phyloP scores from a whole-genome alignment of 2,888 invertebrate species.

The Diarsia brunnea region DNA sequence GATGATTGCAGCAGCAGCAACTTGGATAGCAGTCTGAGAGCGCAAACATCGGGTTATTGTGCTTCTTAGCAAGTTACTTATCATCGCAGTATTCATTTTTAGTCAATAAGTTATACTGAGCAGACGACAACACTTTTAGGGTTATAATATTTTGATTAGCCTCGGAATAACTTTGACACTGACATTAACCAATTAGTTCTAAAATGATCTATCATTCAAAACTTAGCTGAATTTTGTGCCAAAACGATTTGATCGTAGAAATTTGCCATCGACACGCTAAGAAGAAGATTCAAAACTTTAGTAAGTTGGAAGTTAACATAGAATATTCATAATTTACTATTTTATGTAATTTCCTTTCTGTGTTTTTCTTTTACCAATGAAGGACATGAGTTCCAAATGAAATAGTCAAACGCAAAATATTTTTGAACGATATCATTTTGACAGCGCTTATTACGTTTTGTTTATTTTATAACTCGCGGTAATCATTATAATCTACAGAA shows the following conservation, averaged over 20 bases:
- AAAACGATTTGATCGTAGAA: no score
- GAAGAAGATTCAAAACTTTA: no score
- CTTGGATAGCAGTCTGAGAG: slow-evolving; percentile 70
- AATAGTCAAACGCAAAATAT: not conserved
- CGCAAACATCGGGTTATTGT: slow-evolving; percentile 69
- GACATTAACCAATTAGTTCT: slow-evolving; percentile 25
- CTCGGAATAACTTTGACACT: slow-evolving; percentile 7
- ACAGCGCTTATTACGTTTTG: slow-evolving; percentile 27
- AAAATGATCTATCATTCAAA: not conserved
- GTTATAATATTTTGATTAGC: not conserved
- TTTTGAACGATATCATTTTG: slow-evolving; percentile 37
- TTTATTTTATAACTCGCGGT: not conserved
- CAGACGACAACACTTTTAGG: slow-evolving; percentile 5
- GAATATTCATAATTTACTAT: no score
- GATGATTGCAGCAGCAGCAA: slow-evolving; percentile 57
- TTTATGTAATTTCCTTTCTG: no score
- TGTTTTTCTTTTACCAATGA: no score
- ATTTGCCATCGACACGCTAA: no score
- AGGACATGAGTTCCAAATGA: not conserved
- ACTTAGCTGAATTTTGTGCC: no score
- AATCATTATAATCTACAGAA: no score
- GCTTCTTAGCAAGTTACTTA: slow-evolving; percentile 71
- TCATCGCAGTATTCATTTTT: slow-evolving; percentile 70
- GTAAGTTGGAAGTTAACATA: no score
- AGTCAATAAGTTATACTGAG: not conserved